Conservation (phyloP, 37 sponge, comb jelly and placozoan species). For the Eunapius fragilis region DNA sequence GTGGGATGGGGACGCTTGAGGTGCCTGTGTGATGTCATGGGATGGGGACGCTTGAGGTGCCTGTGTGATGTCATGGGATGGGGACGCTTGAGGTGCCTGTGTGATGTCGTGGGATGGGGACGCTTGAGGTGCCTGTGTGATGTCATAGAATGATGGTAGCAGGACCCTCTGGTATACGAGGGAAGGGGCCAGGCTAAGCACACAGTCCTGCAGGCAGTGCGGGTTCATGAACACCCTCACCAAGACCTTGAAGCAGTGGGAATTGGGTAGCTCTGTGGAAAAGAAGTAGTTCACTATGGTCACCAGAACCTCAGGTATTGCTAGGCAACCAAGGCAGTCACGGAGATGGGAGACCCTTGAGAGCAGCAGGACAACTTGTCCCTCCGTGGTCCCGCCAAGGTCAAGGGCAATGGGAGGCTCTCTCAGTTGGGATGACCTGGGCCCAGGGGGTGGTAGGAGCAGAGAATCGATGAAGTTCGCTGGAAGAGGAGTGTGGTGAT, state of each 20-base stretch:
- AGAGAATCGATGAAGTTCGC: constrained; percentile 69
- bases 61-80: too few species aligned
- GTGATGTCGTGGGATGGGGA: too few species aligned
- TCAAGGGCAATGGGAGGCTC: not conserved
- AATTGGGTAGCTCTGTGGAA: constrained; percentile 3
- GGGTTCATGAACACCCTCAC: constrained; percentile 48
- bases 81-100: not conserved
- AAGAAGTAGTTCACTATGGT: constrained; percentile 44
- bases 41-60: too few species aligned
- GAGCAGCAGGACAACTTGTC: constrained; percentile 42
- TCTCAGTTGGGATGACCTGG: too few species aligned
- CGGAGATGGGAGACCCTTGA: constrained; percentile 61
- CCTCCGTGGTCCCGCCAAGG: not conserved
- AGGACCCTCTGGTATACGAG: constrained; percentile 3
- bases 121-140: too few species aligned
- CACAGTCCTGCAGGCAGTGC: constrained; percentile 60
- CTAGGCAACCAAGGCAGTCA: constrained; percentile 46
- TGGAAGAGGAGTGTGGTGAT: constrained; percentile 18
- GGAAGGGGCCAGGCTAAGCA: constrained; percentile 33
- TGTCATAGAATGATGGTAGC: not conserved
- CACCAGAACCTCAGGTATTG: constrained; percentile 31
- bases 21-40: too few species aligned
- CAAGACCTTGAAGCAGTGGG: constrained; percentile 57
- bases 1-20: too few species aligned
- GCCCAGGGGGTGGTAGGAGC: constrained; percentile 35